Evolutionary conservation across 2,888 invertebrate species (phyloP).

Genomic region (Nowickia ferox): DNA sequence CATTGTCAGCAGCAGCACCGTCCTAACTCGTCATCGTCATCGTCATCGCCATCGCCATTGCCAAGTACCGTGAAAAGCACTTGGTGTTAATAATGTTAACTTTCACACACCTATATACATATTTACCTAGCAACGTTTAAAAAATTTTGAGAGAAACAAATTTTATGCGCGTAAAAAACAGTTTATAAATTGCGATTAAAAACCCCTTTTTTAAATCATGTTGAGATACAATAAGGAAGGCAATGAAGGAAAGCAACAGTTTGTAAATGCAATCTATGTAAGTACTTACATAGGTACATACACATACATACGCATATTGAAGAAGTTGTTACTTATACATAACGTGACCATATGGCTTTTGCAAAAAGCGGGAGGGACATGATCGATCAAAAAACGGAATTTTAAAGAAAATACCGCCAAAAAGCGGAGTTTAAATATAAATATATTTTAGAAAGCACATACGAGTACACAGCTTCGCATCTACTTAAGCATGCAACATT

Average conservation of each 20-base stretch:
- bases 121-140: background rate
- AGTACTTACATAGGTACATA: background rate
- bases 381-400: too few species aligned
- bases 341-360: background rate
- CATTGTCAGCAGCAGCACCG: conserved; percentile 4
- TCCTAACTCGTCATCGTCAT: conserved; percentile 11
- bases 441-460: too few species aligned
- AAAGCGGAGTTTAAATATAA: too few species aligned
- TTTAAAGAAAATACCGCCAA: too few species aligned
- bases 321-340: conserved; percentile 28
- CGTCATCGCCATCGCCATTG: conserved; percentile 13
- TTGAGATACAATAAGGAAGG: background rate
- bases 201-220: conserved; percentile 32
- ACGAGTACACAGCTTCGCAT: too few species aligned
- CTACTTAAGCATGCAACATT: too few species aligned
- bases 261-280: conserved; percentile 10
- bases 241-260: conserved; percentile 42
- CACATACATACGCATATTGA: background rate
- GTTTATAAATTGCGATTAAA: conserved; percentile 51
- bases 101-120: background rate
- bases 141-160: background rate
- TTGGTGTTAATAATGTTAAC: conserved; percentile 31
- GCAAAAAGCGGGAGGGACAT: too few species aligned
- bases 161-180: conserved; percentile 25
- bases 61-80: conserved; percentile 13